Conservation (phyloP, 2,113 vertebrate genomes). For the Rana temporaria region DNA sequence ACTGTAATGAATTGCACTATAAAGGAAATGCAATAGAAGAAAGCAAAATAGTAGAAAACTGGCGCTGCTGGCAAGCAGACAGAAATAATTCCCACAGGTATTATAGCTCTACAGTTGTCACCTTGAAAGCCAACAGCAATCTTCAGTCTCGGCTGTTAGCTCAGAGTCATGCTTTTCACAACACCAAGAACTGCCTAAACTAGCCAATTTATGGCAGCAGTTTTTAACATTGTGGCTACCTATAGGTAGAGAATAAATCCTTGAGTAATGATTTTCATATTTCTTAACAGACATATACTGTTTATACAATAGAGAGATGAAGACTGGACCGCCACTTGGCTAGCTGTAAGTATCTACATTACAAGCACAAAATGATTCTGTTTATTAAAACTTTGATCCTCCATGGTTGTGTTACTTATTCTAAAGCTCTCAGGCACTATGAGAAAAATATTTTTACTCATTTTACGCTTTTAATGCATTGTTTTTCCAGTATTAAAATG, state of each 20-base stretch:
- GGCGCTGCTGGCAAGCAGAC: slow-evolving; percentile 37
- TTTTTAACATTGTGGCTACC: slow-evolving; percentile 30
- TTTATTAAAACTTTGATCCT: background rate
- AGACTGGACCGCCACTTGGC: slow-evolving; percentile 3
- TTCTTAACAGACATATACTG: slow-evolving; percentile 8
- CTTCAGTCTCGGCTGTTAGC: slow-evolving; percentile 34
- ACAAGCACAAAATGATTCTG: slow-evolving; percentile 13
- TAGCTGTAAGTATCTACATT: slow-evolving; percentile 31
- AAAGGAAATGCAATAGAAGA: slow-evolving; percentile 54
- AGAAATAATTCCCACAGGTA: slow-evolving; percentile 51
- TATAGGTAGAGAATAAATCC: slow-evolving; percentile 8
- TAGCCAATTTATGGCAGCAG: slow-evolving; percentile 37
- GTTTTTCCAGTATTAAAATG: too few species aligned
- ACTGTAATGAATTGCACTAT: slow-evolving; percentile 56
- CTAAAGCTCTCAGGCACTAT: background rate
- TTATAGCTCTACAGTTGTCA: slow-evolving; percentile 54
- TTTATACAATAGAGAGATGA: slow-evolving; percentile 15
- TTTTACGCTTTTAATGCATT: too few species aligned
- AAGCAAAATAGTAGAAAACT: slow-evolving; percentile 49
- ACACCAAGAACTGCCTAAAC: slow-evolving; percentile 27
- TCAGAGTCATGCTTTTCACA: slow-evolving; percentile 45
- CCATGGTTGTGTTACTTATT: background rate
- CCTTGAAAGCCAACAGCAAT: slow-evolving; percentile 54
- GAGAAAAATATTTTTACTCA: too few species aligned
- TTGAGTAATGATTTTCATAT: slow-evolving; percentile 29